Evolutionary conservation across 2,797 vertebrate genomes (phyloP), one percentile per base, ranked within the genome.

Genomic region (Silurus aristotelis): DNA sequence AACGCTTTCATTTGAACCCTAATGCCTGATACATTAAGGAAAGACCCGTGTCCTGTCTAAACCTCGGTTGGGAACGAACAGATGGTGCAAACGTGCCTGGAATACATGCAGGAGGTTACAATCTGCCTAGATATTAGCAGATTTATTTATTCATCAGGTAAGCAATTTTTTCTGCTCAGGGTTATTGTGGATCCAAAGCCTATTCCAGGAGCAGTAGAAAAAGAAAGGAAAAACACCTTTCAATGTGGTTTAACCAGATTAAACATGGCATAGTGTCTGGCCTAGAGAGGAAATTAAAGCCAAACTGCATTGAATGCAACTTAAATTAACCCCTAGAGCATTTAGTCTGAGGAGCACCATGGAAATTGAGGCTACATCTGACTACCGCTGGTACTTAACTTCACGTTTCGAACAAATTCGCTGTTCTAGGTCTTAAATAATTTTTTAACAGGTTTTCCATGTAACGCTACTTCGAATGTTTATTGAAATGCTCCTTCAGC

Each of bases 1-100:
- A 38, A 58, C 58, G 14, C 61, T 84, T 86, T 61, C 75, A 56
- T 58, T 77, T 64, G 8, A 64, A 64, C 22, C 22, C 38, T 15
- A 64, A 64, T 25, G 6, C 22, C 38, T 25, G 60, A 80, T n/a
- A 80, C 60, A 48, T 80, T 48, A 48, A 64, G 14, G 43, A 80
- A 25, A 48, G 60, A 15, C 60, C 15, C 0, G 38, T n/a, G 77
- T 48, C 77, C 22, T 55, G 60, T 38, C 38, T 43, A 31, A 60
- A 60, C 9, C 17, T 56, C 22, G 17, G 6, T 9, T 72, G 48
- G 56, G 56, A 78, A 78, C 27, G 1, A 19, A 78, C 31, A 61
- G 27, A 43, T 31, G 60, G 76, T 61, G 27, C 31, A 78, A 5
- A 61, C 31, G 58, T 78, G 56, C 27, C 60, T 9, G 38, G 38